A percentile compares a stretch with the other conserved stretches of the same genome.
Conservation (phyloP, 1,140 invertebrate genomes). For the Metaphire vulgaris region DNA sequence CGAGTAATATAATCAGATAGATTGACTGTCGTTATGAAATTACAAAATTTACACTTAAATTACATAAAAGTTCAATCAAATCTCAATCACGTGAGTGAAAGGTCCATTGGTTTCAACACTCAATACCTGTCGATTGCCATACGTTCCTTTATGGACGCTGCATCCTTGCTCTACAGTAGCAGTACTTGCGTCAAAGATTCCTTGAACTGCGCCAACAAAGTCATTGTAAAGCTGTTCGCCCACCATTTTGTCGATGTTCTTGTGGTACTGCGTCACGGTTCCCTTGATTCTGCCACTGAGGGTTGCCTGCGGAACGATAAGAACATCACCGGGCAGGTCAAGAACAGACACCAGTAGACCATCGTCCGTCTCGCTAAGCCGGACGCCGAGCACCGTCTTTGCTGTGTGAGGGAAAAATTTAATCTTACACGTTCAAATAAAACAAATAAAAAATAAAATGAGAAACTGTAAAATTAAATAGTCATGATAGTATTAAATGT, state of each 20-base stretch:
- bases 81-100: too few species aligned
- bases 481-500: not conserved
- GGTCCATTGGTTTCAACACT: too few species aligned
- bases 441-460: not conserved
- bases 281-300: conserved; percentile 53
- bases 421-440: not conserved
- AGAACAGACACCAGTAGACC: conserved; percentile 44
- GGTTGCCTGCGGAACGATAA: conserved; percentile 54
- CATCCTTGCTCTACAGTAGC: too few species aligned
- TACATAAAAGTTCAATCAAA: too few species aligned
- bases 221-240: conserved; percentile 47
- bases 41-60: too few species aligned
- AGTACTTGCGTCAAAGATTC: too few species aligned
- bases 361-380: conserved; percentile 42
- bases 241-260: conserved; percentile 47
- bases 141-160: too few species aligned
- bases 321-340: conserved; percentile 49
- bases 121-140: too few species aligned
- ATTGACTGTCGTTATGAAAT: too few species aligned
- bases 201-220: conserved; percentile 42
- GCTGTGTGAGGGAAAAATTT: conserved; percentile 38
- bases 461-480: not conserved
- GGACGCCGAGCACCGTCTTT: conserved; percentile 43
- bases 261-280: conserved; percentile 54
- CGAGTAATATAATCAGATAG: too few species aligned